Percentiles rank a stretch among this genome's conserved stretches.
Conservation (phyloP, 2,797 vertebrate species). For the Chrysocyon brachyurus region DNA sequence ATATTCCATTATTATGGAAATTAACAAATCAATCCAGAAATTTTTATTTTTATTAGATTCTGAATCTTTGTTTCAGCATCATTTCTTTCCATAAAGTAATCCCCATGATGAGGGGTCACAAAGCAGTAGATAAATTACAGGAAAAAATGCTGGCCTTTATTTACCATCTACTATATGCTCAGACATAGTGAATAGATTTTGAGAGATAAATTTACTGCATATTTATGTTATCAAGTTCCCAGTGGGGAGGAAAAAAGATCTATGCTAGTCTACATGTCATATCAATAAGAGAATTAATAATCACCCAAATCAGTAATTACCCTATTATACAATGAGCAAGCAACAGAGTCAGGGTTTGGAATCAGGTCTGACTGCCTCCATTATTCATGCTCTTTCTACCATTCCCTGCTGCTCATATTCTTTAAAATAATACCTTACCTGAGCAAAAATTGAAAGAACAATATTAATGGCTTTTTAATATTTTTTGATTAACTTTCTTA, state of each 20-base stretch:
- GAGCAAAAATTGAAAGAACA: not conserved
- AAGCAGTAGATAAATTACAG: not conserved
- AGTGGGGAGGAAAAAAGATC: not conserved
- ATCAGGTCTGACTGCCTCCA: not conserved
- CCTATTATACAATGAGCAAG: not conserved
- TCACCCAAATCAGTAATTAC: not conserved
- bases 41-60: not conserved
- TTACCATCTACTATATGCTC: not conserved
- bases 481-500: conserved; percentile 29
- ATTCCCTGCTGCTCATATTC: not conserved
- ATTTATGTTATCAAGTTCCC: not conserved
- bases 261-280: not conserved
- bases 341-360: not conserved
- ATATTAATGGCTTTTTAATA: not conserved
- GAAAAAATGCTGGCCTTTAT: not conserved
- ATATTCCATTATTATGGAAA: not conserved
- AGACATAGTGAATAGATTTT: not conserved
- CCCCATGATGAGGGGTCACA: not conserved
- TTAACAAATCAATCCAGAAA: not conserved
- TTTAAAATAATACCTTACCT: not conserved
- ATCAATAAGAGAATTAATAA: not conserved
- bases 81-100: not conserved
- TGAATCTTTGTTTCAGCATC: not conserved
- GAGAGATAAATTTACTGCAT: not conserved
- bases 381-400: not conserved